Evolutionary conservation across 2,113 vertebrate species (phyloP), one percentile per base, ranked within the genome.

Genomic region (Lates calcarifer): DNA sequence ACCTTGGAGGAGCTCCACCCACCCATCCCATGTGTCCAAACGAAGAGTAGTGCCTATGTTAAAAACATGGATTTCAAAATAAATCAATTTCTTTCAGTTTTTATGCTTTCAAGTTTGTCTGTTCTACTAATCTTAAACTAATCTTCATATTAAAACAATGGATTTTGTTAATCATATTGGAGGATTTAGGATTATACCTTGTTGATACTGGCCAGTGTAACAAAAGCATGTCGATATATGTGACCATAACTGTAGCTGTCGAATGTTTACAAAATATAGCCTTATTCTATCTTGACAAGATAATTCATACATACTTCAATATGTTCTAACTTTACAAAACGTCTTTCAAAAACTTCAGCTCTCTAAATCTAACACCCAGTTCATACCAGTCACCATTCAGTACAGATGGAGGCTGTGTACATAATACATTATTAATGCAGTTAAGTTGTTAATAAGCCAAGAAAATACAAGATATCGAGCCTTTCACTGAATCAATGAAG

Each of bases 11-110:
- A 95, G 94, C 85, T 94, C 94, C 64, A 92, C 89, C 95, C 92
- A 96, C 74, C 94, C 95, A 24, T 95, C 94, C 95, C 94, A 96
- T 10, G 94, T 92, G n/a, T 95, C 94, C 89, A 95, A 77, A 37
- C 62, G 87, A 56, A 96, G 89, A 12, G 77, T 94, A 5, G 67
- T 72, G 3, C 94, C 95, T 96, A 69, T 55, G 65, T 28, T 66
- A 2, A 6, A 28, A 56, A 45, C 22, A n/a, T 35, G 10, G 11
- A 58, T 31, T 64, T 53, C 2, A 41, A 64, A 64, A 58, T 39
- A 22, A 29, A 56, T 49, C 6, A 7, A 10, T 4, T 24, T 31
- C 5, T 22, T 71, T 1, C 24, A 15, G 33, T 14, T 68, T 5
- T 22, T 20, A 26, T 68, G 11, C 28, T 57, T 17, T 49, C 2